Conservation (phyloP, 2,113 vertebrate genomes). For the zebrafish (Danio rerio) region GRCz12tu NC_133182.1:13557001-13557500, state of each 20-base stretch:
- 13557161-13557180: slow-evolving; percentile 55
- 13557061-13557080: slow-evolving; percentile 28
- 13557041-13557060: slow-evolving; percentile 39
- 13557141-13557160: slow-evolving; percentile 52
- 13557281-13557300: slow-evolving; percentile 6
- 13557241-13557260: slow-evolving; percentile 9
- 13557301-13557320: slow-evolving; percentile 13
- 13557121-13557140: slow-evolving; percentile 60
- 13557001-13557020: slow-evolving; percentile 34
- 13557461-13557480: not conserved
- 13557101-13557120: slow-evolving; percentile 30
- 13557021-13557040: slow-evolving; percentile 38
- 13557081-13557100: slow-evolving; percentile 40
- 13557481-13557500: too few relatives aligned
- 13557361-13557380: slow-evolving; percentile 28
- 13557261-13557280: not conserved
- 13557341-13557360: slow-evolving; percentile 36
- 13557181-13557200: slow-evolving; percentile 49
- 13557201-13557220: slow-evolving; percentile 34
- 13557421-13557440: not conserved
- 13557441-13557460: not conserved
- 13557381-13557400: slow-evolving; percentile 41
- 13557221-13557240: slow-evolving; percentile 4
- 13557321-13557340: slow-evolving; percentile 35
- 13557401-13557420: slow-evolving; percentile 34